Base-by-base conservation (phyloP, 2,888 invertebrate genomes). In the Amiota mariae region DNA sequence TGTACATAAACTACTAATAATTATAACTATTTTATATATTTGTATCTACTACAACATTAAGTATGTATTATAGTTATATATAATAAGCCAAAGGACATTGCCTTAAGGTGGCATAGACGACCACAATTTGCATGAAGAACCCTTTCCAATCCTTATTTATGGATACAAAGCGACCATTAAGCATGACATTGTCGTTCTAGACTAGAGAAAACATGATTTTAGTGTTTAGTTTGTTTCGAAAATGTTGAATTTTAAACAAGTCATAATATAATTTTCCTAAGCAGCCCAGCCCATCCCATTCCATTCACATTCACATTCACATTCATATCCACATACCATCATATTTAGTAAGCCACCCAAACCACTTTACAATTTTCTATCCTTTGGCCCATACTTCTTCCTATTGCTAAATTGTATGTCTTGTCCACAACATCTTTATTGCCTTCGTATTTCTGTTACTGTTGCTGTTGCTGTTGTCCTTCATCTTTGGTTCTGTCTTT, bases 191-290 rank as follows among this genome's bases (percentile, higher is more conserved):
- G 36, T 36, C 36, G 3, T 36, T 36, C 6, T 36, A 36, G 59
- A 18, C 59, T 59, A 80, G n/a, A 72, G 79, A 82, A 78, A 85
- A 85, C 85, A 86, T 85, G 85, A 85, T 85, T 85, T 85, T 85
- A 86, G 86, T 85, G 86, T 82, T 85, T 84, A 54, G 54, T 85
- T 85, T 36, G 8, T 36, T 68, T 86, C 85, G 67, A 51, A 79
- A 85, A 86, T 85, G 36, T 85, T 85, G 86, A 85, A 85, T 86
- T 85, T 85, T 86, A 86, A 85, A 85, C 85, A 85, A 85, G 86
- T 85, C 86, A 85, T 86, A 86, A 84, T 85, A 82, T 86, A 86
- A 85, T 85, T 85, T 86, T 80, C 80, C 80, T 81, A 82, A 84
- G 79, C 85, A 84, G 83, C 72, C 73, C 75, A 24, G 73, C 24